Evolutionary conservation across 2,797 vertebrate genomes (phyloP), one percentile per base, ranked within the genome.

Genomic region (Crenuchus spilurus): DNA sequence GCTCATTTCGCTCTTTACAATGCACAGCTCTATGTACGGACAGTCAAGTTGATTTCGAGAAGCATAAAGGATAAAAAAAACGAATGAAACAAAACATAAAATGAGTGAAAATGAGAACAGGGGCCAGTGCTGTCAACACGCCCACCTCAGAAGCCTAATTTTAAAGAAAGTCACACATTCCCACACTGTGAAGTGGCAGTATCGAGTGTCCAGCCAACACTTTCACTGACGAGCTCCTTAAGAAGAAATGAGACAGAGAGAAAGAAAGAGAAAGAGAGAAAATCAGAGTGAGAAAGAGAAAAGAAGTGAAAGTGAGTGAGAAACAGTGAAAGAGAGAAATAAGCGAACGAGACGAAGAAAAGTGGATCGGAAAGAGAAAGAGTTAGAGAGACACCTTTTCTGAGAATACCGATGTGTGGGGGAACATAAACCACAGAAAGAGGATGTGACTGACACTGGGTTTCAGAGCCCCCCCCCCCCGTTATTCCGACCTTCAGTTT

Each of bases 141-240:
- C 85, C 89, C 86, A 88, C 85, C 85, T 86, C 69, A 73, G 81
- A 87, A 89, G 83, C 82, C 83, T 85, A 79, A 88, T 88, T 88
- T 88, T 86, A 85, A 90, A 87, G 79, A 91, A 74, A 92, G 87
- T 90, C 88, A 85, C 89, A 91, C 87, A 89, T 90, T 91, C 89
- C 89, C 89, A 89, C 88, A 81, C 85, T 82, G 82, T 85, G 82
- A 89, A 86, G 81, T 80, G 84, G 80, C 87, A 81, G 84, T 81
- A 87, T 91, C 83, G 85, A 86, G 87, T 91, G 89, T 89, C 88
- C 87, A 88, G 78, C 82, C 72, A 54, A 86, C 87, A 82, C 74
- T 82, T 72, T 78, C 74, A 84, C 83, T 57, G 77, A 77, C 88
- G 87, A 88, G 82, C 86, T 83, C 82, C 79, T 70, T 64, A 22